phyloP scores from a whole-genome alignment of 2,113 vertebrate species.

The Aldabrachelys gigantea region DNA sequence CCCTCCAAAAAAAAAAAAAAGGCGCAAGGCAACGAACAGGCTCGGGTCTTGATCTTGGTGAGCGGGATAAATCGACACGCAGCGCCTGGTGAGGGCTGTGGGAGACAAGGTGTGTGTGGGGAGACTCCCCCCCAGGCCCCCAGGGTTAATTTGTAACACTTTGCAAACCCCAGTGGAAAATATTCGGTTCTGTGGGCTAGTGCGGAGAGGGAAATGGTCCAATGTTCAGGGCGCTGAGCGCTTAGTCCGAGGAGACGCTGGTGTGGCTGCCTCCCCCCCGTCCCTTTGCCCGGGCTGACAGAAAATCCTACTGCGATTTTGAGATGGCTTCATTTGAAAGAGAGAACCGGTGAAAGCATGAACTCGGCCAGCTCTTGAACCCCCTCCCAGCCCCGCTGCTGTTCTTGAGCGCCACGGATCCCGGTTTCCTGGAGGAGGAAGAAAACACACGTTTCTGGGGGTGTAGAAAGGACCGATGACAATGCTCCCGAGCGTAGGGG shows the following conservation, averaged over 20 bases:
- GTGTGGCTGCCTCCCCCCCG: not conserved
- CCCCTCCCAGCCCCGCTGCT: conserved; percentile 25
- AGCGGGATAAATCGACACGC: not conserved
- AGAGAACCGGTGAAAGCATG: conserved; percentile 52
- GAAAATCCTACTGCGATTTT: conserved; percentile 29
- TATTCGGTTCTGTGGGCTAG: conserved; percentile 27
- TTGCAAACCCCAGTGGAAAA: conserved; percentile 32
- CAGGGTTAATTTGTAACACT: conserved; percentile 49
- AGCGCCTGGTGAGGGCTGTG: conserved; percentile 18
- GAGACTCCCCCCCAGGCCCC: not conserved
- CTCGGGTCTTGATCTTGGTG: not conserved
- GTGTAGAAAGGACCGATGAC: conserved; percentile 58
- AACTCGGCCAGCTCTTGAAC: conserved; percentile 57
- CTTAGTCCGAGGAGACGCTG: not conserved
- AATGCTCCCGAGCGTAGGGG: conserved; percentile 51
- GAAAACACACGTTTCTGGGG: conserved; percentile 52
- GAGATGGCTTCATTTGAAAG: conserved; percentile 34
- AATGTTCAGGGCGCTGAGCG: conserved; percentile 26
- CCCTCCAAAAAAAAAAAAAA: not conserved
- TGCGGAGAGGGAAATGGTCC: not conserved
- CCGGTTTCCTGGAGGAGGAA: conserved; percentile 52
- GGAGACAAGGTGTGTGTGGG: conserved; percentile 25
- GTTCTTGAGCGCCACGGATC: conserved; percentile 57
- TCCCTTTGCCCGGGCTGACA: not conserved
- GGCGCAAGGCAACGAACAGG: not conserved